Conservation (phyloP, 2,113 vertebrate genomes). For the Cephalopholis sonnerati region DNA sequence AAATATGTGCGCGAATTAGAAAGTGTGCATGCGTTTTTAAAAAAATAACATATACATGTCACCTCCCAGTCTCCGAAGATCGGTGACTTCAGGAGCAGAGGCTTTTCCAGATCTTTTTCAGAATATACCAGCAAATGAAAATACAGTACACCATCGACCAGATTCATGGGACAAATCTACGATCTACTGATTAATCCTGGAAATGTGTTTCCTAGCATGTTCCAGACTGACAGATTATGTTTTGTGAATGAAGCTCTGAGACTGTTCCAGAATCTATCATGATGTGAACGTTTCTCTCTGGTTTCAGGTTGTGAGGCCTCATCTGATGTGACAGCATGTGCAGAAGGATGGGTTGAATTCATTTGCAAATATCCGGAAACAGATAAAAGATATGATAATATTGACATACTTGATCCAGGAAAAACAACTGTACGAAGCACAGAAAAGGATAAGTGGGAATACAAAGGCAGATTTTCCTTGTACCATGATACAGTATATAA, state of each 20-base stretch:
- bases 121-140: too few species aligned
- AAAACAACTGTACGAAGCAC: fast-evolving
- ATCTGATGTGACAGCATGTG: background rate
- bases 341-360: slow-evolving; percentile 15
- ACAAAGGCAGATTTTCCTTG: fast-evolving
- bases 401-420: fast-evolving
- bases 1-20: too few species aligned
- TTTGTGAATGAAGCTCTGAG: background rate
- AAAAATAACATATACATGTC: too few species aligned
- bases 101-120: too few species aligned
- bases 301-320: slow-evolving; percentile 19
- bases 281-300: slow-evolving; percentile 10
- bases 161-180: too few species aligned
- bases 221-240: too few species aligned
- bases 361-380: fast-evolving
- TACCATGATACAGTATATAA: background rate
- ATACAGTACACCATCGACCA: too few species aligned
- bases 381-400: fast-evolving
- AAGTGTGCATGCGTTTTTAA: too few species aligned
- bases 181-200: background rate
- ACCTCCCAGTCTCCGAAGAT: too few species aligned
- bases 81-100: too few species aligned
- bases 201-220: background rate
- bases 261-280: background rate
- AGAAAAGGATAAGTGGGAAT: fast-evolving